Evolutionary conservation across 2,888 invertebrate species (phyloP), one percentile per base, ranked within the genome.

Genomic region (Leucophora obtusa): DNA sequence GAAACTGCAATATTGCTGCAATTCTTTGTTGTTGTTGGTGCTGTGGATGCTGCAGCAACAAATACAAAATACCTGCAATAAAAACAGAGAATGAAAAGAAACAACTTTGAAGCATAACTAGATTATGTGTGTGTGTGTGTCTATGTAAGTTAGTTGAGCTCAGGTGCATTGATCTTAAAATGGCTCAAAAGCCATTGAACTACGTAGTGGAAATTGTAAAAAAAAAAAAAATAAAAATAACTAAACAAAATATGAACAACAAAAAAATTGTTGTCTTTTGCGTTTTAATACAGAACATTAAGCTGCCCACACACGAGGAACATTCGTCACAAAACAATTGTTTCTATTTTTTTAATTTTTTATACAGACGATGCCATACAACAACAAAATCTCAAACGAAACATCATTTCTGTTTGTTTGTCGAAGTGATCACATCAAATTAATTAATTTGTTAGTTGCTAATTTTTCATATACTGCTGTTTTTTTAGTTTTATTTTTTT

Each of bases 101-200:
- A 28, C 60, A 58, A 28, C 38, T 38, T 28, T 28, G 54, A 74
- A 66, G 35, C 47, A 70, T 77, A 76, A 73, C 73, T 76, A 73
- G 76, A 72, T 79, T 75, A 63, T 68, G 50, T 75, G 56, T 59
- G 47, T 54, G 28, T 72, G 51, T 56, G 43, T 4, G 51, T 68
- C 18, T 50, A 51, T 43, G 72, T 66, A 43, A 54, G 71, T 69
- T 72, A 80, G 72, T 81, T 74, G 54, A 71, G 80, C 84, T 84
- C 85, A 84, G 87, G 88, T 89, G 88, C 88, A 87, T 89, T 89
- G 88, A 85, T 88, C 88, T 89, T 85, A 86, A 88, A 89, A 88
- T 88, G 88, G 88, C 86, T 85, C 88, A 88, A 89, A 88, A 86
- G 88, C 89, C 88, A 85, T 88, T 88, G 88, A 88, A 88, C 88